Evolutionary conservation across 2,888 invertebrate species (phyloP).

Genomic region (Platycnemis pennipes): DNA sequence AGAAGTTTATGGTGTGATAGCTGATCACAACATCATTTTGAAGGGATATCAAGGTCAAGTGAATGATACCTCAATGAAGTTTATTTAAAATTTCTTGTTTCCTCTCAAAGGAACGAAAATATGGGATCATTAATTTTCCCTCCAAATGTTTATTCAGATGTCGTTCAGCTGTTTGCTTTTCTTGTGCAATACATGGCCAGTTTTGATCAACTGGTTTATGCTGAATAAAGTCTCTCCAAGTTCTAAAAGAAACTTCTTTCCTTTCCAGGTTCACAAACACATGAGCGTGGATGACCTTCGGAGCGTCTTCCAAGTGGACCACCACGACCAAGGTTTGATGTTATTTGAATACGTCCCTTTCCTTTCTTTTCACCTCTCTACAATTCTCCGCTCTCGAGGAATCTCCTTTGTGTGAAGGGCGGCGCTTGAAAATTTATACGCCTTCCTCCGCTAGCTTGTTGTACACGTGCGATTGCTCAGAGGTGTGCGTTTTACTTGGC

Average conservation of each 20-base stretch:
- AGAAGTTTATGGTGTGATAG: no score
- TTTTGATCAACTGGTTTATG: not conserved
- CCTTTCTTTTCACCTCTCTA: not conserved
- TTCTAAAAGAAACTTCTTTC: conserved; percentile 73
- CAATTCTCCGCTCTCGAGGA: not conserved
- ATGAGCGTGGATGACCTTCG: conserved; percentile 92
- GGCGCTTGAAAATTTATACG: not conserved
- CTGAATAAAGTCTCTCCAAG: not conserved
- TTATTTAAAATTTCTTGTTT: no score
- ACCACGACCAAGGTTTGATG: conserved; percentile 84
- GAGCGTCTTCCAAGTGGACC: conserved; percentile 91
- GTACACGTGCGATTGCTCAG: not conserved
- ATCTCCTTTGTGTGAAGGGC: not conserved
- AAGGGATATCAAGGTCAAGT: no score
- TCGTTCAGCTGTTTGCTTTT: not conserved
- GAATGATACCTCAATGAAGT: no score
- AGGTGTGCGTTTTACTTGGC: not conserved
- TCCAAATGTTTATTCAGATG: not conserved
- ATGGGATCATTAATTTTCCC: not conserved
- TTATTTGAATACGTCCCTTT: not conserved
- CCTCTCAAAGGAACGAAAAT: not conserved
- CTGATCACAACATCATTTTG: no score
- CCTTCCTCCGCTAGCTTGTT: not conserved
- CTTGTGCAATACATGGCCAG: not conserved
- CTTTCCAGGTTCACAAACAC: conserved; percentile 92